Evolutionary conservation across 2,113 vertebrate species (phyloP), one percentile per base, ranked within the genome.

Genomic region (Gobius niger): DNA sequence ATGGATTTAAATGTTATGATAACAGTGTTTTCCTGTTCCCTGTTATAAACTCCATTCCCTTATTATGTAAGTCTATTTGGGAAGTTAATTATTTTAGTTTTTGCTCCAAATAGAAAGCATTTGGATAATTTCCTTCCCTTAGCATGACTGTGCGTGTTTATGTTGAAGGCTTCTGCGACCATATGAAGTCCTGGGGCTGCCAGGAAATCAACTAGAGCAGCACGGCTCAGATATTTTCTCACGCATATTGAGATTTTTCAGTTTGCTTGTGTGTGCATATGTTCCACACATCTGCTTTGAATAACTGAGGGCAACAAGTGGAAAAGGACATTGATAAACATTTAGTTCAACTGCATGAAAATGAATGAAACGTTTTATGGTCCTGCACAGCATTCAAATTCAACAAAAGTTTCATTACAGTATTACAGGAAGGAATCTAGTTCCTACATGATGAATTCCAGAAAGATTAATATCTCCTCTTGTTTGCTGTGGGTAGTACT

Each of bases 151-250:
- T 65, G 47, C 47, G 53, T 57, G 49, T 67, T 15, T 63, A 41
- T 18, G 57, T 10, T 42, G 50, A 66, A 54, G 62, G 54, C 24
- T 40, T 57, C 24, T 24, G 14, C 12, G 12, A 11, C 63, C 53
- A 67, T 74, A 69, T 74, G 47, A 82, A 62, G 59, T 77, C 69
- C 65, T 79, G 11, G 44, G 64, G 77, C 73, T 71, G 40, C 2
- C 73, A 64, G 52, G 34, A 76, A 82, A 69, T 63, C 54, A 73
- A 54, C 49, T 46, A 12, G 12, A 46, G 40, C 41, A 44, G 59
- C 41, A 4, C 4, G n/a, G 59, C 34, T 11, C 65, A 67, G 40
- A 56, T 60, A 59, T 41, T 80, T 40, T 47, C 62, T 18, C 46
- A 71, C 9, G n/a, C 69, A 40, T 53, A 62, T 13, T 52, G 52